Conservation (phyloP, 1,140 invertebrate species). For the Rhysida immarginata region DNA sequence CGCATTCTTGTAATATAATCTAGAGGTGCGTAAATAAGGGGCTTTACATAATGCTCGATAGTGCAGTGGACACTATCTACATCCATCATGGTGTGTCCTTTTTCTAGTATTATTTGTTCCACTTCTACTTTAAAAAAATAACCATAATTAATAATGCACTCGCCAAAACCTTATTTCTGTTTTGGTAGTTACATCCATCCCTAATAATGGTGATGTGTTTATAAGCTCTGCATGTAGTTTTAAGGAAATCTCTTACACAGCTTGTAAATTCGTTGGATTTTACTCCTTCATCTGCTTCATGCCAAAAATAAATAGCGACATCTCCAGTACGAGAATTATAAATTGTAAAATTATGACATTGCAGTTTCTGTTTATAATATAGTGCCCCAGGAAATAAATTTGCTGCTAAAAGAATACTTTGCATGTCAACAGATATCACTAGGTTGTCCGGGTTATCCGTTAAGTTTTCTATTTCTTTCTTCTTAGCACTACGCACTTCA, state of each 20-base stretch:
- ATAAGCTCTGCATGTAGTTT: background rate
- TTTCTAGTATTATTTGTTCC: background rate
- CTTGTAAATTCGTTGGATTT: slow-evolving; percentile 28
- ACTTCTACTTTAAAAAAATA: background rate
- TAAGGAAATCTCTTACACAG: slow-evolving; percentile 26
- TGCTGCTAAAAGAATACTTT: background rate
- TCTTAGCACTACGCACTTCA: no score
- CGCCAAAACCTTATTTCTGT: background rate
- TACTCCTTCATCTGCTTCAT: slow-evolving; percentile 28
- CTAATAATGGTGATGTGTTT: slow-evolving; percentile 13
- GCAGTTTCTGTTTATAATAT: slow-evolving; percentile 32
- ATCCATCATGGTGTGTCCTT: slow-evolving; percentile 2
- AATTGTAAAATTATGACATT: slow-evolving; percentile 31
- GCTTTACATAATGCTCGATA: background rate
- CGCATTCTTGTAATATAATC: background rate
- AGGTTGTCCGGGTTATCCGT: background rate
- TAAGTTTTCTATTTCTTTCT: background rate
- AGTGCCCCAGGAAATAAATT: slow-evolving; percentile 22
- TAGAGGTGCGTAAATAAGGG: background rate
- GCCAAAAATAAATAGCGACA: slow-evolving; percentile 28
- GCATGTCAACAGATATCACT: background rate
- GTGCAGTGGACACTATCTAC: background rate
- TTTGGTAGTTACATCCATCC: slow-evolving; percentile 14
- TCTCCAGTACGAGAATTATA: slow-evolving; percentile 26
- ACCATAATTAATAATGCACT: background rate